These are phyloP conservation scores for Hylaea fasciaria DNA, from an alignment of 2,888 invertebrate genomes.

Conservation along the genomic window DNA sequence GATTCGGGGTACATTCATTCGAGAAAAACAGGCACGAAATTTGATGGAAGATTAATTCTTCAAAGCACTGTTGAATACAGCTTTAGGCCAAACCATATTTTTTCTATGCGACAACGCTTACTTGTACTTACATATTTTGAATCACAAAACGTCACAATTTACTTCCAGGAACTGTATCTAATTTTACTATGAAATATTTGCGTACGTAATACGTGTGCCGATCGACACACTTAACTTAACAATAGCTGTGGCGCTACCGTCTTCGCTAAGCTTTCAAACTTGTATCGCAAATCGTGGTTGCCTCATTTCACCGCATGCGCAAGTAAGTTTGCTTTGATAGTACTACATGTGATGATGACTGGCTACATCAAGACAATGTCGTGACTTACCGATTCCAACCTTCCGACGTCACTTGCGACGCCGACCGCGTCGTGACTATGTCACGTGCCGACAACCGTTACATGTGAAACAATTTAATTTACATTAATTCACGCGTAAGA, in stretches of 20 bases:
- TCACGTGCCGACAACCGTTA: constrained; percentile 33
- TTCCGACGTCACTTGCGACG: constrained; percentile 30
- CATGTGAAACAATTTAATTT: constrained; percentile 21
- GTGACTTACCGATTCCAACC: constrained; percentile 38
- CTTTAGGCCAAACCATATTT: background rate
- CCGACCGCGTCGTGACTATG: constrained; percentile 25
- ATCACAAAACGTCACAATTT: constrained; percentile 14
- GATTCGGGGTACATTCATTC: no score
- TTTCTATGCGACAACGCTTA: constrained; percentile 1
- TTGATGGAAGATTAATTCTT: no score
- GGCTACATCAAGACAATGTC: constrained; percentile 22
- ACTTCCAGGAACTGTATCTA: constrained; percentile 16
- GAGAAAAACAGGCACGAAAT: no score
- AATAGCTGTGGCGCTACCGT: constrained; percentile 7
- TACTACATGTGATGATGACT: constrained; percentile 21
- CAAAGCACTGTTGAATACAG: no score
- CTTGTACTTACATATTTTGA: constrained; percentile 7
- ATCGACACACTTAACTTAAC: constrained; percentile 9
- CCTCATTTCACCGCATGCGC: constrained; percentile 4
- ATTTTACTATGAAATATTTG: constrained; percentile 17
- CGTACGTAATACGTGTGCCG: constrained; percentile 5
- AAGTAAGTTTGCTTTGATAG: constrained; percentile 6
- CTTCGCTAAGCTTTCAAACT: background rate
- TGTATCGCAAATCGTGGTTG: constrained; percentile 6
- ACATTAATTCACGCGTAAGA: constrained; percentile 14